Evolutionary conservation across 1,140 invertebrate species (phyloP), one percentile per base, ranked within the genome.

Genomic region (Tenebrio molitor): DNA sequence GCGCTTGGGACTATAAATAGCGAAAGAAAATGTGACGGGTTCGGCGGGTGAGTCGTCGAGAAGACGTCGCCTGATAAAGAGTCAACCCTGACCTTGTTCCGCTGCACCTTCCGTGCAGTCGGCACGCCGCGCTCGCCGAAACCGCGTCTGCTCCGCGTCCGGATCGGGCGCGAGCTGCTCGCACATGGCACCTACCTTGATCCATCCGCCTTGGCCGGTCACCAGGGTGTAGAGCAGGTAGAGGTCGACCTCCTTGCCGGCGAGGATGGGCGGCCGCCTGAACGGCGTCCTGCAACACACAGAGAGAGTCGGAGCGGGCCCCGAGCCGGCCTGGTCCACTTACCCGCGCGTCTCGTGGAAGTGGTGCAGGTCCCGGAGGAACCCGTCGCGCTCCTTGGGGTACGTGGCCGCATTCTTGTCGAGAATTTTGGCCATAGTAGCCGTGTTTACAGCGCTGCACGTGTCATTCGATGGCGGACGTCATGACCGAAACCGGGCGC

Each of bases 201-300:
- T 90, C 89, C 96, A 95, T 80, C 96, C 96, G 78, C 96, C 96
- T 79, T 93, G 88, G 62, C 91, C 90, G 72, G 93, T 96, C n/a
- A 97, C 95, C 78, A 96, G 88, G 74, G 90, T 90, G 83, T 97
- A 97, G 58, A 98, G 88, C 44, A 93, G 88, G 85, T 95, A 96
- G 53, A 98, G 87, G 87, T 98, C 96, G 80, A 97, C 89, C 84
- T 95, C 92, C 76, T 92, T 89, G 34, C 95, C 95, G 85, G 91
- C 94, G 70, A 98, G 91, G 84, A 91, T 90, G 58, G 96, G 95
- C 63, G 87, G 82, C 78, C 89, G 88, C 75, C 89, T 88, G 81
- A 94, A 91, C 36, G 91, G 86, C 34, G 93, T 95, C 77, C 93
- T 95, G 86, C 34, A 88, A 88, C 29, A 75, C 15, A 67, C 7